Evolutionary conservation across 2,113 vertebrate species (phyloP).

Genomic region (Macrotus californicus): DNA sequence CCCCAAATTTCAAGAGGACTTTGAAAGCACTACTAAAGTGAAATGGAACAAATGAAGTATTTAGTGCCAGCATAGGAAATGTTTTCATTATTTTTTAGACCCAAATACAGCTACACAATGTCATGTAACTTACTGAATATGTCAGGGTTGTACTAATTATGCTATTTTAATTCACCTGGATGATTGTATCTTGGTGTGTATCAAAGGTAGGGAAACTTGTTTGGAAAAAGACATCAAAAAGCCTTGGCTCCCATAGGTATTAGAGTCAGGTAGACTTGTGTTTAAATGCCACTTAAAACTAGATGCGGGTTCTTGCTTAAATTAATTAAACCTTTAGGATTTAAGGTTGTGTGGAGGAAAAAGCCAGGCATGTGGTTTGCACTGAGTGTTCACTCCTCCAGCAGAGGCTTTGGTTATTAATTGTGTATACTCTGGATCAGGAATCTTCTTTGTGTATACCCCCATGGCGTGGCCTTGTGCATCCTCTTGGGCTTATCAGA

Average conservation of each 20-base stretch:
- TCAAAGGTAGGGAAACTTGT: not conserved
- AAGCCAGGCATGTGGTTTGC: not conserved
- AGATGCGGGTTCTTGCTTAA: constrained; percentile 1
- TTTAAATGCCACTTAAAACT: constrained; percentile 22
- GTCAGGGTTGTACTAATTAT: not conserved
- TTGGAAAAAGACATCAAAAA: constrained; percentile 9
- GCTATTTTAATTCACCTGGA: not conserved
- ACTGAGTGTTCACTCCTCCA: not conserved
- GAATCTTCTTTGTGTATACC: not conserved
- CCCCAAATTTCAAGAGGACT: constrained; percentile 44
- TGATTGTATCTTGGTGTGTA: not conserved
- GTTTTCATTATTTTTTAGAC: constrained; percentile 23
- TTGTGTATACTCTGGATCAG: not conserved
- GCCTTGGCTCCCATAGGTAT: not conserved
- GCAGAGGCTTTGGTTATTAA: not conserved
- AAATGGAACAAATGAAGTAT: constrained; percentile 30
- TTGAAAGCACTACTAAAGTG: constrained; percentile 17
- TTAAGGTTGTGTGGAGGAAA: not conserved
- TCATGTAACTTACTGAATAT: constrained; percentile 24
- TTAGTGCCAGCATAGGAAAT: not conserved
- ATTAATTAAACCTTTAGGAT: not conserved
- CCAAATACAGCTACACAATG: not conserved
- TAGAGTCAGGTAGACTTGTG: not conserved
- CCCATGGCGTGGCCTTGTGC: not conserved
- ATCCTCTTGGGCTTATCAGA: not conserved